These are phyloP conservation scores for Xylota sylvarum DNA, from an alignment of 2,888 invertebrate genomes.

Conservation along the genomic window DNA sequence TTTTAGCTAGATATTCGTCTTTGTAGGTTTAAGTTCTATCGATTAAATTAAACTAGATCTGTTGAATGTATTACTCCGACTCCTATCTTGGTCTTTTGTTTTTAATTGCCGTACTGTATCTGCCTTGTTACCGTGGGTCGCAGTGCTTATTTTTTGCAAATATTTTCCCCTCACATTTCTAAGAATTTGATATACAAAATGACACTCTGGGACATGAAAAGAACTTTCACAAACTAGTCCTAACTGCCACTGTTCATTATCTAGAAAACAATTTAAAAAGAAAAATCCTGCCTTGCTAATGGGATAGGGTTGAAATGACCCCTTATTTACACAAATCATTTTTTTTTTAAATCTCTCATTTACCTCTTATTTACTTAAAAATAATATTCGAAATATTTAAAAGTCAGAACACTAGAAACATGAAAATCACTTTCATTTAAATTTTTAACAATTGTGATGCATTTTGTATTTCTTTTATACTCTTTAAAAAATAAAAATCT, in stretches of 20 bases:
- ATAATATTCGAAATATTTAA: slow-evolving; percentile 6
- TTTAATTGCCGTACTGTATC: too few relatives aligned
- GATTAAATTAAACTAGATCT: too few relatives aligned
- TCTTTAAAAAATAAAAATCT: slow-evolving; percentile 19
- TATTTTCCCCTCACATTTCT: too few relatives aligned
- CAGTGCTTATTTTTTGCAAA: too few relatives aligned
- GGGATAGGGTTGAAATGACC: slow-evolving; percentile 14
- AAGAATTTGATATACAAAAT: too few relatives aligned
- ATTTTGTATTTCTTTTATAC: slow-evolving; percentile 62
- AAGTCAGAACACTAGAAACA: slow-evolving; percentile 28
- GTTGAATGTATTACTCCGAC: too few relatives aligned
- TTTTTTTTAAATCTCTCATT: slow-evolving; percentile 3
- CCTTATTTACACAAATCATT: slow-evolving; percentile 6
- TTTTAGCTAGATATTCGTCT: too few relatives aligned
- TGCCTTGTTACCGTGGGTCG: too few relatives aligned
- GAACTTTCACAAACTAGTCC: too few relatives aligned
- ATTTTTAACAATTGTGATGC: slow-evolving; percentile 64
- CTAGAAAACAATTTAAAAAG: not conserved
- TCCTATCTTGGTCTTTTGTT: too few relatives aligned
- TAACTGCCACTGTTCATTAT: not conserved
- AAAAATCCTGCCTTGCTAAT: slow-evolving; percentile 7
- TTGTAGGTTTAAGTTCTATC: too few relatives aligned
- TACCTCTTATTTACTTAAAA: not conserved
- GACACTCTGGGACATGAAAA: too few relatives aligned
- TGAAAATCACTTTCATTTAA: slow-evolving; percentile 33